phyloP scores from a whole-genome alignment of 2,113 vertebrate genomes.

The Delphinapterus leucas region DNA sequence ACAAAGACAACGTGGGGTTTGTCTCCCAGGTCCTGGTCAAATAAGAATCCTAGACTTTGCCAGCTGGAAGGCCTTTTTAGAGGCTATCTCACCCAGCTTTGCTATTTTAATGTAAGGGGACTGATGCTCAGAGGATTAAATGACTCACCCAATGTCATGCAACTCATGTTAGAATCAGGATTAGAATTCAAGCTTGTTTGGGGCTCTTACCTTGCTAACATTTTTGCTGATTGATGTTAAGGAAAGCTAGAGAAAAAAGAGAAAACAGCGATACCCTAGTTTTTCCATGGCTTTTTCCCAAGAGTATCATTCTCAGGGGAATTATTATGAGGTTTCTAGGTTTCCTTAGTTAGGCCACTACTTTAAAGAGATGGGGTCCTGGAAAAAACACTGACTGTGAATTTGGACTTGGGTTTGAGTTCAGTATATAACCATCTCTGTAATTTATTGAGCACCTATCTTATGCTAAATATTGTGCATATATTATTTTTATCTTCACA shows the following conservation, averaged over 20 bases:
- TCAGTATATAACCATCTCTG: background rate
- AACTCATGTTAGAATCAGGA: background rate
- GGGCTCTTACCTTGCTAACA: background rate
- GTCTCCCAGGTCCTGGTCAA: background rate
- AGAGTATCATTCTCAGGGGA: background rate
- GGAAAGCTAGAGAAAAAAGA: background rate
- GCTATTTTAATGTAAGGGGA: background rate
- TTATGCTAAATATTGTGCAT: background rate
- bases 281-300: background rate
- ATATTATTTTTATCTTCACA: background rate
- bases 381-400: background rate
- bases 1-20: slow-evolving; percentile 12
- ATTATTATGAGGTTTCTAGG: background rate
- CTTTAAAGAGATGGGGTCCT: background rate
- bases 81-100: background rate
- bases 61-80: background rate
- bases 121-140: background rate
- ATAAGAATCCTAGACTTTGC: background rate
- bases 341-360: background rate
- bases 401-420: background rate
- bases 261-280: background rate
- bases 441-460: background rate
- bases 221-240: background rate
- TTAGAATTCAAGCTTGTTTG: background rate
- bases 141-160: background rate